A percentile compares a stretch with the other conserved stretches of the same genome.
Evolutionary conservation across 2,797 vertebrate genomes (phyloP).

Genomic region (Pterois miles): DNA sequence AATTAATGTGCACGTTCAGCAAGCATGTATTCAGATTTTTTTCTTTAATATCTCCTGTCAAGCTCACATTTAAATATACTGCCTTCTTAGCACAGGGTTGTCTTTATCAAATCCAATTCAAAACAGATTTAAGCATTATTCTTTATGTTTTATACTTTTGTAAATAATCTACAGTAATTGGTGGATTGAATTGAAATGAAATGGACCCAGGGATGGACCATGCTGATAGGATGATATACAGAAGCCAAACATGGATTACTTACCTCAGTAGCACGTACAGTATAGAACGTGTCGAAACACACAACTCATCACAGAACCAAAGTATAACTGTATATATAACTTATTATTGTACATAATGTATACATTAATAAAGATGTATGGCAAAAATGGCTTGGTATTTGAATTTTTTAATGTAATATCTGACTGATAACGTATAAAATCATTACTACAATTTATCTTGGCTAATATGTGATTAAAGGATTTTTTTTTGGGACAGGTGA

Average conservation of each 20-base stretch:
- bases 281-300: slow-evolving; percentile 56
- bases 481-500: not conserved
- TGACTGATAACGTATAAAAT: not conserved
- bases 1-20: slow-evolving; percentile 63
- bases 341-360: slow-evolving; percentile 89
- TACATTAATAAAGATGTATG: slow-evolving; percentile 81
- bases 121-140: slow-evolving; percentile 14
- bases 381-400: slow-evolving; percentile 33
- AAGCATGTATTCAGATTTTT: slow-evolving; percentile 43
- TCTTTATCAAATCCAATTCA: slow-evolving; percentile 19
- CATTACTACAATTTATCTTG: not conserved
- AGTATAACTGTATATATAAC: slow-evolving; percentile 87
- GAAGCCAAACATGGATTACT: slow-evolving; percentile 70
- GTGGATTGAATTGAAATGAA: slow-evolving; percentile 41
- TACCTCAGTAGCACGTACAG: slow-evolving; percentile 77
- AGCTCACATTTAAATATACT: slow-evolving; percentile 19
- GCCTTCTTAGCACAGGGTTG: slow-evolving; percentile 1
- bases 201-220: slow-evolving; percentile 35
- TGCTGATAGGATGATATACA: slow-evolving; percentile 51
- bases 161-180: slow-evolving; percentile 43
- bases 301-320: slow-evolving; percentile 64
- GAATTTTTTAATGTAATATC: not conserved
- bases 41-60: slow-evolving; percentile 30
- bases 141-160: slow-evolving; percentile 50
- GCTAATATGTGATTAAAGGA: not conserved